Conservation (phyloP, 2,888 invertebrate species). For the Nudaria mundana region DNA sequence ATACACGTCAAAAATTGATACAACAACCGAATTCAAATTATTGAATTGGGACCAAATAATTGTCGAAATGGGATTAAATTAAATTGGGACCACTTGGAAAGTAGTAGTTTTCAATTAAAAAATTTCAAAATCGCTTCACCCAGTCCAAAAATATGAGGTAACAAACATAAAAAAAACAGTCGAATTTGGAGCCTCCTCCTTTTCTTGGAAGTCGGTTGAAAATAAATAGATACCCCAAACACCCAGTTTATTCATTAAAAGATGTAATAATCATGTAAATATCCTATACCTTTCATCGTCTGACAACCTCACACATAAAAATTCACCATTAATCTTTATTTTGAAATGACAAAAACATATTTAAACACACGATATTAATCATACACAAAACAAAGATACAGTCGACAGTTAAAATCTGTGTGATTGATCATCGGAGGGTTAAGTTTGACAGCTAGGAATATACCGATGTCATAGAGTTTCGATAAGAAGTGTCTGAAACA, state of each 20-base stretch:
- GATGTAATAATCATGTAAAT: background rate
- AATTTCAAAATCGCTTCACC: no score
- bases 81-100: no score
- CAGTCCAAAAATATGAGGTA: no score
- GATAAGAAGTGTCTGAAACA: conserved; percentile 19
- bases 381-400: conserved; percentile 29
- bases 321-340: conserved; percentile 1
- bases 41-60: no score
- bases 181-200: no score
- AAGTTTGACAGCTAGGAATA: conserved; percentile 26
- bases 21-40: no score
- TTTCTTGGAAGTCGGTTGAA: no score
- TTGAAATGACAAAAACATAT: conserved; percentile 7
- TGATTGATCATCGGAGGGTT: conserved; percentile 28
- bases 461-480: conserved; percentile 17
- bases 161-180: no score
- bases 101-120: no score
- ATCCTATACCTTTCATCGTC: background rate
- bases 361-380: conserved; percentile 26
- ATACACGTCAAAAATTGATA: no score
- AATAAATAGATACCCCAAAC: no score
- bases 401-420: conserved; percentile 28
- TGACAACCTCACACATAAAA: background rate
- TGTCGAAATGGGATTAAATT: no score
- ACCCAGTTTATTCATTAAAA: background rate